Evolutionary conservation across 2,888 invertebrate species (phyloP).

Genomic region (Heliconius ismenius): DNA sequence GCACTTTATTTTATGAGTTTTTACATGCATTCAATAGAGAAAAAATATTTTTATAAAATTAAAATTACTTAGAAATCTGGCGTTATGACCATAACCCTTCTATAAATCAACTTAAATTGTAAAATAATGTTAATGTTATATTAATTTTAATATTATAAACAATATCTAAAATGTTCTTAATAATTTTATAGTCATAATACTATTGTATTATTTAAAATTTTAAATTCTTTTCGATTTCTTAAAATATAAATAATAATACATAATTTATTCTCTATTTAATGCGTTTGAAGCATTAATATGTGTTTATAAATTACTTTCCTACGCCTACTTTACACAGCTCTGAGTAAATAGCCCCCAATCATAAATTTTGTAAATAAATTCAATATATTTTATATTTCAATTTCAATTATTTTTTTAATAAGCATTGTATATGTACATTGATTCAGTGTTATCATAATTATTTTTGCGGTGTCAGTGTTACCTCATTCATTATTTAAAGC

Average conservation of each 20-base stretch:
- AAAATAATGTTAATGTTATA: too few species aligned
- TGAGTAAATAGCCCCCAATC: constrained; percentile 36
- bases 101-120: too few species aligned
- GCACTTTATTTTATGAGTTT: constrained; percentile 32
- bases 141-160: too few species aligned
- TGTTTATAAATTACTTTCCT: constrained; percentile 28
- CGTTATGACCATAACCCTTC: too few species aligned
- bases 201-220: too few species aligned
- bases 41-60: constrained; percentile 9
- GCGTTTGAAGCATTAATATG: constrained; percentile 34
- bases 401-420: background rate
- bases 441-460: background rate
- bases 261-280: constrained; percentile 39
- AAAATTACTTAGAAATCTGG: background rate
- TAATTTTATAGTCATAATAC: too few species aligned
- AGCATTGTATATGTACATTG: background rate
- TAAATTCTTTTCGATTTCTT: too few species aligned
- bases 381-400: background rate
- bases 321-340: constrained; percentile 40
- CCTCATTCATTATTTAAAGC: background rate
- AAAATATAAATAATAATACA: too few species aligned
- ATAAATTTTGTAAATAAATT: background rate
- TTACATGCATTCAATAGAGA: constrained; percentile 39
- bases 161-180: too few species aligned
- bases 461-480: background rate